These are phyloP conservation scores for Halcyon senegalensis DNA, from an alignment of 2,113 vertebrate genomes.

Conservation along the genomic window DNA sequence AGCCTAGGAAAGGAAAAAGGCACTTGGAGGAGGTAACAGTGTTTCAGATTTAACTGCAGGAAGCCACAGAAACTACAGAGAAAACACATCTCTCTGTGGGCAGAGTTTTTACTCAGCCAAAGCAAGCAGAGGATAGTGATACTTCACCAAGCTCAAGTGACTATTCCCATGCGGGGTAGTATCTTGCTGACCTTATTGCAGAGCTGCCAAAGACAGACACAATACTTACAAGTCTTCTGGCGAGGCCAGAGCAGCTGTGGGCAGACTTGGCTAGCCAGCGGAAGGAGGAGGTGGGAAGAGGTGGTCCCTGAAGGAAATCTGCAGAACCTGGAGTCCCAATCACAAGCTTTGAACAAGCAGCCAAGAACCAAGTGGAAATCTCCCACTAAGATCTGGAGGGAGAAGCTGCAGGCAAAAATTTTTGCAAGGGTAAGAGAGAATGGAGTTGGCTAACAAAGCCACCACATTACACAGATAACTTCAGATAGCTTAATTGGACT, in stretches of 20 bases:
- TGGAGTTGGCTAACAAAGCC: neutral
- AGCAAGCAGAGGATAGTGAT: neutral
- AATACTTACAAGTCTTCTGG: neutral
- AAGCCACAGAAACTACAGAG: neutral
- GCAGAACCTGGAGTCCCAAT: neutral
- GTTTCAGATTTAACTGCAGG: neutral
- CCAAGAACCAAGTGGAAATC: conserved; percentile 26
- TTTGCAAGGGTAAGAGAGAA: conserved; percentile 17
- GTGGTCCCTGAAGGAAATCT: neutral
- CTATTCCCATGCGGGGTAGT: neutral
- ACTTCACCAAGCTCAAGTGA: neutral
- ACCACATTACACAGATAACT: conserved; percentile 39
- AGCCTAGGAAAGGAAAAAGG: neutral
- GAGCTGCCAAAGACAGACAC: neutral
- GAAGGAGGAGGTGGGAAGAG: neutral
- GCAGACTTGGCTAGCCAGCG: neutral
- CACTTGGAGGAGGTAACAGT: neutral
- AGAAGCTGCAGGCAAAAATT: conserved; percentile 20
- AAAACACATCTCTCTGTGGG: neutral
- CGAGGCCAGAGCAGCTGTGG: neutral
- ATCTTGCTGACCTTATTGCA: neutral
- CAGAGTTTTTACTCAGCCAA: neutral
- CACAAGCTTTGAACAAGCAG: neutral
- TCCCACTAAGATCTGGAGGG: neutral
- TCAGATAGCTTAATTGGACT: conserved; percentile 46